Evolutionary conservation across 2,888 invertebrate genomes (phyloP).

Genomic region (Thera obeliscata): DNA sequence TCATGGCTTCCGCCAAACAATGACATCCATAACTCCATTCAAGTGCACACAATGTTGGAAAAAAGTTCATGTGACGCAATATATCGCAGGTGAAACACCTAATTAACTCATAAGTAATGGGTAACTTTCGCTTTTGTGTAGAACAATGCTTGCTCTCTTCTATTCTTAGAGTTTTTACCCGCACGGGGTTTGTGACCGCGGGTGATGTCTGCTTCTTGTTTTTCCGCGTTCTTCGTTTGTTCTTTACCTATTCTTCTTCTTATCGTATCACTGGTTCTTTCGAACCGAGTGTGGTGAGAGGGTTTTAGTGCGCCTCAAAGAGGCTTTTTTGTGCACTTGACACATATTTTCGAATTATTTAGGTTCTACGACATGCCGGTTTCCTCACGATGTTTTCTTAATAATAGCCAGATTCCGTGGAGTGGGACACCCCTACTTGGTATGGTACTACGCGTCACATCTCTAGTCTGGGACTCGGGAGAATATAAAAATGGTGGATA

Average conservation of each 20-base stretch:
- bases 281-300: too few species aligned
- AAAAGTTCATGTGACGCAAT: conserved; percentile 73
- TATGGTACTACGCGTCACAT: too few species aligned
- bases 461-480: too few species aligned
- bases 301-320: too few species aligned
- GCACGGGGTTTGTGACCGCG: conserved; percentile 32
- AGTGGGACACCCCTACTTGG: too few species aligned
- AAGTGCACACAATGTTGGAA: conserved; percentile 76
- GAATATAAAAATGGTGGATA: too few species aligned
- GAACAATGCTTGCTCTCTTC: conserved; percentile 72
- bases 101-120: conserved; percentile 79
- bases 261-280: too few species aligned
- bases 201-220: conserved; percentile 21
- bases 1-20: conserved; percentile 39
- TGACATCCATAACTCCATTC: conserved; percentile 41
- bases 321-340: too few species aligned
- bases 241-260: neutral
- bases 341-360: too few species aligned
- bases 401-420: too few species aligned
- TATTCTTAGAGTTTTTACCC: conserved; percentile 40
- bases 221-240: conserved; percentile 28
- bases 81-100: conserved; percentile 74
- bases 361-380: too few species aligned
- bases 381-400: too few species aligned
- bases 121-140: conserved; percentile 82